phyloP scores from a whole-genome alignment of 1,140 invertebrate genomes.

The Uloborus diversus region DNA sequence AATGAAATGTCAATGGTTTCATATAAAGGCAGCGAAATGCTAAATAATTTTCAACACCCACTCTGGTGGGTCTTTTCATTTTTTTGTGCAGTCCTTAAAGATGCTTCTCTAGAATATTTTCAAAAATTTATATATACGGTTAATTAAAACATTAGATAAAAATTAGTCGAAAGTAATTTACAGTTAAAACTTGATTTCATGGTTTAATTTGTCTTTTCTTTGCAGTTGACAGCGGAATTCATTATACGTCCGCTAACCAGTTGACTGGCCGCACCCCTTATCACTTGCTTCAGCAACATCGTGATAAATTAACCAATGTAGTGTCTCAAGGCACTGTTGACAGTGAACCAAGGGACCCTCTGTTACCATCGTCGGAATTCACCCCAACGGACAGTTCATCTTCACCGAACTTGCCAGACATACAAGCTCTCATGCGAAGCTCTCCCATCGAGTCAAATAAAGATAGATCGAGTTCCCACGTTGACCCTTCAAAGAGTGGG shows the following conservation, averaged over 20 bases:
- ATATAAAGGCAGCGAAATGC: too few relatives aligned
- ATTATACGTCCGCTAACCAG: constrained; percentile 23
- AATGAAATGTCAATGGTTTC: too few relatives aligned
- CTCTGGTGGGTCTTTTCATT: too few relatives aligned
- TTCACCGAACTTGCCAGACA: constrained; percentile 40
- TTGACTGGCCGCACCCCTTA: constrained; percentile 23
- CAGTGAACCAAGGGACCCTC: not conserved
- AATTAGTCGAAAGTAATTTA: too few relatives aligned
- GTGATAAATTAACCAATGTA: constrained; percentile 3
- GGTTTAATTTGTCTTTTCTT: too few relatives aligned
- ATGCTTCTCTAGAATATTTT: too few relatives aligned
- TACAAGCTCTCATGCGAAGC: constrained; percentile 31
- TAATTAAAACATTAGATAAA: too few relatives aligned
- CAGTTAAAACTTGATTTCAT: too few relatives aligned
- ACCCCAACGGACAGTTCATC: constrained; percentile 47
- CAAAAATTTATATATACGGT: too few relatives aligned
- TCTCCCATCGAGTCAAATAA: constrained; percentile 21
- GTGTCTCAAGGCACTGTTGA: not conserved
- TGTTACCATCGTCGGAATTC: constrained; percentile 35
- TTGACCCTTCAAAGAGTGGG: constrained; percentile 4
- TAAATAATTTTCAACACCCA: too few relatives aligned
- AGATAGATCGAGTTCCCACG: not conserved
- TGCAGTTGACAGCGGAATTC: constrained; percentile 27
- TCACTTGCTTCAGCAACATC: constrained; percentile 29
- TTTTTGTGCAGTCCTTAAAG: too few relatives aligned